Evolutionary conservation across 64 coral and sea anemone species (phyloP), one percentile per base, ranked within the genome.

Genomic region (Montipora sp.): DNA sequence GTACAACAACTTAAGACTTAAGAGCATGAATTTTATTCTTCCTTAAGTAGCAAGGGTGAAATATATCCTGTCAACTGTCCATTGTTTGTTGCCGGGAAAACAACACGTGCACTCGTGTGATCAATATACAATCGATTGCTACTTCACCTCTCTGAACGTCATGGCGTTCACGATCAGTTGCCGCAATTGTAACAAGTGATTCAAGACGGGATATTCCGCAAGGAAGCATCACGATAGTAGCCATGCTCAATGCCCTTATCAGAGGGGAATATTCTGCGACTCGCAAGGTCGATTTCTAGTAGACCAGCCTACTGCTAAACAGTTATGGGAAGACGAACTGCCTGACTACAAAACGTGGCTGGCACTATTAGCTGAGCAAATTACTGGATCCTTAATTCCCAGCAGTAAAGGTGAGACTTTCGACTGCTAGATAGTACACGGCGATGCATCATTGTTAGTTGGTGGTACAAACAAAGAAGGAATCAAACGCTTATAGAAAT

Each of bases 101-200:
- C 69, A 72, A 8, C 6, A 22, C 6, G 18, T 21, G 5, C 18
- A 72, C 69, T 72, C 73, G 23, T 22, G 73, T 45, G 23, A 9
- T 43, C 36, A 9, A 75, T 36, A 7, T 3, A 46, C 23, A 3
- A 36, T 75, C 24, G 24, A 9, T 13, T 45, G 3, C 23, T 43
- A 22, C 19, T 22, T 14, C n/a, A 21, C 7, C 27, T 5, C 45
- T 45, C 21, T 36, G 23, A 11, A 8, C 45, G 14, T 81, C 51
- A 81, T 81, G 79, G 79, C 79, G 79, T 81, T 59, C 50, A 81
- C 79, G 79, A 9, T 59, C 18, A 81, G 21, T 12, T 81, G 79
- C 53, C 19, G 21, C 8, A 36, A 3, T 5, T 81, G 79, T 22
- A 57, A 59, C 51, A 59, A 60, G 51, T 0, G 22, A 21, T 81